These are phyloP conservation scores for Poeciliopsis turneri DNA, from an alignment of 2,797 vertebrate genomes.

Conservation along the genomic window DNA sequence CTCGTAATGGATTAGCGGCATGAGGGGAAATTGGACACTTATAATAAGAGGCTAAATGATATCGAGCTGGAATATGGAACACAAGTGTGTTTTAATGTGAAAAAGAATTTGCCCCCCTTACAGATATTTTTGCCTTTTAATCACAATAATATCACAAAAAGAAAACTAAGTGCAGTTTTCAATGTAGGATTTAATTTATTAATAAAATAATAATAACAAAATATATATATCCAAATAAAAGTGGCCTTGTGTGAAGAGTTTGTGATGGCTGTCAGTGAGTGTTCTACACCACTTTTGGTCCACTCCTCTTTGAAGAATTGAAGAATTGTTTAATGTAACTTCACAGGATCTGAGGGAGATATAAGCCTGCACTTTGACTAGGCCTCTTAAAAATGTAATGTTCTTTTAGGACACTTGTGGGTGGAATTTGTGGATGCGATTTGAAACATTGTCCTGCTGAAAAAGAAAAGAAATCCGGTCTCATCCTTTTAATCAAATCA, in stretches of 20 bases:
- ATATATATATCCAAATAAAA: not conserved
- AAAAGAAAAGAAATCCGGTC: not conserved
- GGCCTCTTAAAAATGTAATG: not conserved
- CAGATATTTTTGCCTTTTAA: not conserved
- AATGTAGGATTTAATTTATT: not conserved
- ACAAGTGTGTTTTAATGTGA: not conserved
- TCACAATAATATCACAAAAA: not conserved
- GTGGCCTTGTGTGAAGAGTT: not conserved
- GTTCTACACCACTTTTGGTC: not conserved
- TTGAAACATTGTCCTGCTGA: not conserved
- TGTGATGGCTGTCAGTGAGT: not conserved
- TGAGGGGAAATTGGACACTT: slow-evolving; percentile 30
- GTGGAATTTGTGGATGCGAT: not conserved
- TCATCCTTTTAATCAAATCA: not conserved
- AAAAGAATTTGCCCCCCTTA: not conserved
- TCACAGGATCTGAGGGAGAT: not conserved
- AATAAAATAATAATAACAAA: not conserved
- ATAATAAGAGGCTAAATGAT: slow-evolving; percentile 37
- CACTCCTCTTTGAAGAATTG: not conserved
- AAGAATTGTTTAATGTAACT: not conserved
- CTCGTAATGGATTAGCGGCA: slow-evolving; percentile 16
- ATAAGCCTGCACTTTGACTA: not conserved
- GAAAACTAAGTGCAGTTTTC: not conserved
- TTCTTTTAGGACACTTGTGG: not conserved
- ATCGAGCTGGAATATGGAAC: slow-evolving; percentile 19